Conservation (phyloP, 2,888 invertebrate species). For the Acleris cristana region DNA sequence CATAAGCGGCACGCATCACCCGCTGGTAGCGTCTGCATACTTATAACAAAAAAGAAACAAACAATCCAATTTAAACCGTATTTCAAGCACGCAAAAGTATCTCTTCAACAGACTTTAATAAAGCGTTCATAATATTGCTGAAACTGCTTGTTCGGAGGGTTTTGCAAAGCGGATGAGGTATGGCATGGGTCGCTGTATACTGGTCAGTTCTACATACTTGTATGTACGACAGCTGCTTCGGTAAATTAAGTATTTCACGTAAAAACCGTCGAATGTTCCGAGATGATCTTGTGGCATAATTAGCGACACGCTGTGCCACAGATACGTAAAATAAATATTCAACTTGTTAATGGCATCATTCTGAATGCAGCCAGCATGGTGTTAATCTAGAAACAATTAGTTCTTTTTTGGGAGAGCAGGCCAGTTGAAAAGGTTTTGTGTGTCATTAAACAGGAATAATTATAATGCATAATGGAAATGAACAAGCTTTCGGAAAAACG, state of each 20-base stretch:
- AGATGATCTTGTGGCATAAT: slow-evolving; percentile 72
- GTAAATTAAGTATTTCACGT: slow-evolving; percentile 40
- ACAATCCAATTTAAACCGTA: not conserved
- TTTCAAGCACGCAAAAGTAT: slow-evolving; percentile 1
- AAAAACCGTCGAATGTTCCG: slow-evolving; percentile 62
- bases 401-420: slow-evolving; percentile 6
- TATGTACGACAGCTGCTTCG: slow-evolving; percentile 13
- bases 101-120: not conserved
- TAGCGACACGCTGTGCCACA: slow-evolving; percentile 69
- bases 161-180: slow-evolving; percentile 13
- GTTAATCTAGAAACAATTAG: slow-evolving; percentile 29
- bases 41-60: slow-evolving; percentile 14
- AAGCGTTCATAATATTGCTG: slow-evolving; percentile 16
- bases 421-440: not conserved
- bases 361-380: slow-evolving; percentile 28
- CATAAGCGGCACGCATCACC: slow-evolving; percentile 6
- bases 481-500: not conserved
- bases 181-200: slow-evolving; percentile 3
- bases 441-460: not conserved
- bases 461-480: not conserved
- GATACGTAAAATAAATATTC: slow-evolving; percentile 36
- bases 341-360: slow-evolving; percentile 15
- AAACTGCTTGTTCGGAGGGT: slow-evolving; percentile 13
- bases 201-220: slow-evolving; percentile 35
- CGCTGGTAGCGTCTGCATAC: slow-evolving; percentile 23